Base-by-base conservation (phyloP, 2,113 vertebrate genomes). In the Lamprologus callipterus region DNA sequence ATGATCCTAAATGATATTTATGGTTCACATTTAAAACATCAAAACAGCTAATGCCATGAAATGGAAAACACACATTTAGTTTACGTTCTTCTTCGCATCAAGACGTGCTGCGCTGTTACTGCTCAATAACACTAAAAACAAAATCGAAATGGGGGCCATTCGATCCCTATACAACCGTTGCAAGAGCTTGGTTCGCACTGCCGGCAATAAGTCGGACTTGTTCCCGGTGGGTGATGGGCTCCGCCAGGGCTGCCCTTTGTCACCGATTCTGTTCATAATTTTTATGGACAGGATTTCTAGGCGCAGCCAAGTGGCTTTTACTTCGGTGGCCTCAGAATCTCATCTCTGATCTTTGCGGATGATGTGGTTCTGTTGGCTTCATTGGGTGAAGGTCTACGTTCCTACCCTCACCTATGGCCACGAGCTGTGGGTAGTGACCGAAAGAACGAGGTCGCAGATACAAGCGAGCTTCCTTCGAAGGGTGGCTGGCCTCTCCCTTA, bases 301-400 rank as follows among this genome's bases (percentile, higher is more conserved):
- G 53, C 4, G 0, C 53, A 54, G 53, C 53, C n/a, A 54, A 54
- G 21, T 55, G 6, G 53, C 53, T 13, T 55, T 23, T 11, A 0
- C 21, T 55, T 55, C 0, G 4, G 6, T 55, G 4, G 21, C 1
- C 53, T 55, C 21, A 23, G 21, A 0, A 55, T 55, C 21, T 55
- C 2, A 0, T 55, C 53, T 55, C 21, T 55, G 21, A 0, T 55
- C 23, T 13, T 2, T 0, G 0, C 6, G 0, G 21, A 55, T 7
- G 53, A 55, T 13, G 21, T 55, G 53, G 53, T 55, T 55, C 11
- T 55, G 21, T 55, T 55, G 21, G 53, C 21, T 55, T 55, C 2
- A 55, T 55, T 1, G 0, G 11, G 53, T 55, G 11, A 13, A 0
- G 2, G 53, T n/a, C n/a, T n/a, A n/a, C n/a, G n/a, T n/a, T n/a